Percentiles rank a stretch among this genome's conserved stretches.
phyloP scores from a whole-genome alignment of 2,113 vertebrate genomes.

The Urocitellus parryii region DNA sequence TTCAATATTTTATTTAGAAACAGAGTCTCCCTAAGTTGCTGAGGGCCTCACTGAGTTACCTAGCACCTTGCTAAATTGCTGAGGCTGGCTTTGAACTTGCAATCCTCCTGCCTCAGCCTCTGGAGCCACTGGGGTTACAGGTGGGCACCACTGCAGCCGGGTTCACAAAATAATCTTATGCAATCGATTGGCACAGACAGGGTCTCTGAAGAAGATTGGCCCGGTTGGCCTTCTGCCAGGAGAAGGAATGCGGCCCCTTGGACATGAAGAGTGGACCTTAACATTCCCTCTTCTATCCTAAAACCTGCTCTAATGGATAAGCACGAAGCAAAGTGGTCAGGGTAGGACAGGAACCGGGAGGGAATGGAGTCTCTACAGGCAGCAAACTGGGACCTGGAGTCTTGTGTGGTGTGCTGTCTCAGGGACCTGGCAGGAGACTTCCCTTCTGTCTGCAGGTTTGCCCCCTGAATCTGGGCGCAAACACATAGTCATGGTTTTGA shows the following conservation, averaged over 20 bases:
- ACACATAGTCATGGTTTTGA: background rate
- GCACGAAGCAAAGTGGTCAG: fast-evolving
- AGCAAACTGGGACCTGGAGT: background rate
- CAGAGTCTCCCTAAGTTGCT: too few relatives aligned
- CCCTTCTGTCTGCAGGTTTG: background rate
- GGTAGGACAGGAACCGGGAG: background rate
- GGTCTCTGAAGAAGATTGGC: background rate
- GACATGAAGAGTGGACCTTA: background rate
- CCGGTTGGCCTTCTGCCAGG: background rate
- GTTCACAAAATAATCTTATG: background rate
- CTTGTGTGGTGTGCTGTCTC: background rate
- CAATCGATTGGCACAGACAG: background rate
- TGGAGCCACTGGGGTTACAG: too few relatives aligned
- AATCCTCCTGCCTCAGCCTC: too few relatives aligned
- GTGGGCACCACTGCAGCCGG: too few relatives aligned
- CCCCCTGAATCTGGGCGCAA: background rate
- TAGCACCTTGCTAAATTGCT: too few relatives aligned
- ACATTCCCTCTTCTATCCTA: background rate
- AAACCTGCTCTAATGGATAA: background rate
- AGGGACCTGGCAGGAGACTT: background rate
- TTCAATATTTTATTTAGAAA: too few relatives aligned
- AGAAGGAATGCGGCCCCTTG: background rate
- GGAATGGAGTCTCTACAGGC: background rate
- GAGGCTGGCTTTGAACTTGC: too few relatives aligned
- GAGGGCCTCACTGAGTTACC: too few relatives aligned